A percentile compares a stretch with the other conserved stretches of the same genome.
Evolutionary conservation across 2,113 vertebrate genomes (phyloP).

Genomic region (Hyla sarda): DNA sequence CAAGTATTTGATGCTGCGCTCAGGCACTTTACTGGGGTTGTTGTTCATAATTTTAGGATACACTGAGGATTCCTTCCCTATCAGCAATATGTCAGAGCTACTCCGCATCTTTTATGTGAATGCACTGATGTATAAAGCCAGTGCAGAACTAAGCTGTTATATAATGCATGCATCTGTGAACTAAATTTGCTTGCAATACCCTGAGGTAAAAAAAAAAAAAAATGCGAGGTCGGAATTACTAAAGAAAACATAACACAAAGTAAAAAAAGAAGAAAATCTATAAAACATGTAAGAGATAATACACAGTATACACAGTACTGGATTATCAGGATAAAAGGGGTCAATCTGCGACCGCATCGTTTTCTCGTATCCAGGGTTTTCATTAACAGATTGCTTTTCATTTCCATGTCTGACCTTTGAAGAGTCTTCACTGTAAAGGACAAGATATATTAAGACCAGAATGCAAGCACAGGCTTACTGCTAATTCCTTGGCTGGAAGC

Average conservation of each 20-base stretch:
- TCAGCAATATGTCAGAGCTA: slow-evolving; percentile 5
- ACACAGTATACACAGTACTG: neutral
- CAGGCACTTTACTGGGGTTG: neutral
- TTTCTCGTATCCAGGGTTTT: neutral
- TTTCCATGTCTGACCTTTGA: slow-evolving; percentile 44
- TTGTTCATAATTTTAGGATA: neutral
- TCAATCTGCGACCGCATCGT: neutral
- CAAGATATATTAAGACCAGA: slow-evolving; percentile 55
- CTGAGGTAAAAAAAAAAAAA: slow-evolving; percentile 5
- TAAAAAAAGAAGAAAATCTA: neutral
- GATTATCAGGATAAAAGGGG: neutral
- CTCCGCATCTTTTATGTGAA: slow-evolving; percentile 16
- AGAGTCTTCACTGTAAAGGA: slow-evolving; percentile 34
- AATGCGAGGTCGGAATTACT: neutral
- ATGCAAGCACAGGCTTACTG: slow-evolving; percentile 40
- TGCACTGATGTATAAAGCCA: slow-evolving; percentile 32
- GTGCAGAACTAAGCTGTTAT: slow-evolving; percentile 25
- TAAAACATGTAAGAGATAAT: neutral
- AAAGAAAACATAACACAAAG: neutral
- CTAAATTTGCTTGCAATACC: slow-evolving; percentile 4
- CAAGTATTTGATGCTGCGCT: neutral
- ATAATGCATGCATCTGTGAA: slow-evolving; percentile 43
- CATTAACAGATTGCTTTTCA: slow-evolving; percentile 37
- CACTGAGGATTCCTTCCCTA: neutral
- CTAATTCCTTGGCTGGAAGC: slow-evolving; percentile 29